Conservation (phyloP, 2,113 vertebrate species). For the human (Homo sapiens) region GRCh38 chr9:97387001-97387500, state of each 20-base stretch:
- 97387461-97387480: background rate
- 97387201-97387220: background rate
- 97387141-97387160: background rate
- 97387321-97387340: background rate
- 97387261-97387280: background rate
- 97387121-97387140: background rate
- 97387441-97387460: background rate
- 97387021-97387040: slow-evolving; percentile 92
- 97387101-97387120: rapidly evolving
- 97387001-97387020: slow-evolving; percentile 91
- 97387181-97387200: rapidly evolving
- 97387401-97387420: background rate
- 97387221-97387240: background rate
- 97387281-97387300: background rate
- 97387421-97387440: background rate
- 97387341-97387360: background rate
- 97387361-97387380: background rate
- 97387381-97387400: background rate
- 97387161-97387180: background rate
- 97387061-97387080: background rate
- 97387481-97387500: background rate
- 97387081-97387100: rapidly evolving
- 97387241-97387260: background rate
- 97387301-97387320: background rate
- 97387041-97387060: slow-evolving; percentile 70